phyloP scores from a whole-genome alignment of 2,797 vertebrate genomes.

The Rallus crepitans region DNA sequence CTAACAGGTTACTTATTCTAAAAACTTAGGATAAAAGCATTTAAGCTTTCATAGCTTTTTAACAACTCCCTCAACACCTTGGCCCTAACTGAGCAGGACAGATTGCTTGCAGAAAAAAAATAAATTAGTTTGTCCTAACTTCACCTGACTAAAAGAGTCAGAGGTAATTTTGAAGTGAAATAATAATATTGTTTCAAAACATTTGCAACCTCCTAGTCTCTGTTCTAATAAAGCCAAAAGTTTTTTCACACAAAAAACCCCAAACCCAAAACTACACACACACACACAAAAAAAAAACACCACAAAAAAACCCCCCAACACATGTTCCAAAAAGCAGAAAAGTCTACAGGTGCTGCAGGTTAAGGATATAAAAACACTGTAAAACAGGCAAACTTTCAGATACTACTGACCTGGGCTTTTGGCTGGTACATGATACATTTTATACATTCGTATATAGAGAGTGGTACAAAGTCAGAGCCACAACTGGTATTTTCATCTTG shows the following conservation, averaged over 20 bases:
- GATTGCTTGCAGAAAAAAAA: not conserved
- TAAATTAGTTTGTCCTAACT: not conserved
- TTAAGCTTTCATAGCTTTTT: not conserved
- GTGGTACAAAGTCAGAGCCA: not conserved
- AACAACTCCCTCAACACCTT: not conserved
- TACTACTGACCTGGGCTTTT: not conserved
- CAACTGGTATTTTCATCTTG: conserved; percentile 23
- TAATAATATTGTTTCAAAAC: not conserved
- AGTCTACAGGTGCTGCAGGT: not conserved
- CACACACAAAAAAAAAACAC: no score
- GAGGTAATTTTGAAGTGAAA: not conserved
- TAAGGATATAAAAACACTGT: not conserved
- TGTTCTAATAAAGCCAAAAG: not conserved
- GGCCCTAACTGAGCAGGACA: fast-evolving
- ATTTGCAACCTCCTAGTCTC: not conserved
- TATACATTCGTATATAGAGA: not conserved
- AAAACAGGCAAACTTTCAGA: not conserved
- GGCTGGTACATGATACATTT: not conserved
- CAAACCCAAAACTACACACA: no score
- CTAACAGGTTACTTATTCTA: not conserved
- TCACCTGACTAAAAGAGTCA: not conserved
- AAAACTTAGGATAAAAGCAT: not conserved
- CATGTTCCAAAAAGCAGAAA: not conserved
- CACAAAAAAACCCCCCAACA: not conserved
- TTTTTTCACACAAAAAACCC: not conserved